Conservation (phyloP, 2,113 vertebrate genomes). For the Mormoops blainvillei region DNA sequence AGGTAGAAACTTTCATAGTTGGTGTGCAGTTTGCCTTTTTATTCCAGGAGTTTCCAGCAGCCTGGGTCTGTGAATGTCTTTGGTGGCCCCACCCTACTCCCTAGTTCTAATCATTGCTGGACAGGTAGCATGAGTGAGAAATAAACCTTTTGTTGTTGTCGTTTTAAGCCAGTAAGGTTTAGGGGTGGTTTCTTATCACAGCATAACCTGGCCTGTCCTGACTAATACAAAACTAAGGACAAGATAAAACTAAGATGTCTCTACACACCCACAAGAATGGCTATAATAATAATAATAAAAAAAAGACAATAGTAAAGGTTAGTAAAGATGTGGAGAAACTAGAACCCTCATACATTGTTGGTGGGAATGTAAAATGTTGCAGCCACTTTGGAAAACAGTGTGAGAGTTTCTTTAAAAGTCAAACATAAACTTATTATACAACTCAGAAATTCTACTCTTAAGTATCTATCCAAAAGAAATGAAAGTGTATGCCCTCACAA, state of each 20-base stretch:
- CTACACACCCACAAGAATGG: not conserved
- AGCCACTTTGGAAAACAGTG: not conserved
- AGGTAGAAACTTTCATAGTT: not conserved
- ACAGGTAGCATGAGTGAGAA: not conserved
- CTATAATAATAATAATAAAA: not conserved
- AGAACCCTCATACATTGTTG: not conserved
- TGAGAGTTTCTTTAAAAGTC: not conserved
- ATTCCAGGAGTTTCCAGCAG: not conserved
- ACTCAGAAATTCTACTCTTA: not conserved
- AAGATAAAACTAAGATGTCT: not conserved
- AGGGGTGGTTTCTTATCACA: not conserved
- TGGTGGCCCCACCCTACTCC: not conserved
- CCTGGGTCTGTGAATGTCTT: not conserved
- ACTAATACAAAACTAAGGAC: not conserved
- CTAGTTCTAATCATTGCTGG: not conserved
- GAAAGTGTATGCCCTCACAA: not conserved
- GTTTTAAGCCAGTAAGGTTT: not conserved
- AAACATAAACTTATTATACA: not conserved
- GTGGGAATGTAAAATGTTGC: not conserved
- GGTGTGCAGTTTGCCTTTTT: not conserved
- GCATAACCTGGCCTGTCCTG: not conserved
- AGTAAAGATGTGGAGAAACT: not conserved
- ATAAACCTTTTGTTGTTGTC: not conserved
- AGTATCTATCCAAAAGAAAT: not conserved
- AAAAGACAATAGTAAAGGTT: not conserved